Percentiles rank a stretch among this genome's conserved stretches.
These are phyloP conservation scores for Hippocampus kuda DNA, from an alignment of 2,797 vertebrate genomes.

Conservation along the genomic window DNA sequence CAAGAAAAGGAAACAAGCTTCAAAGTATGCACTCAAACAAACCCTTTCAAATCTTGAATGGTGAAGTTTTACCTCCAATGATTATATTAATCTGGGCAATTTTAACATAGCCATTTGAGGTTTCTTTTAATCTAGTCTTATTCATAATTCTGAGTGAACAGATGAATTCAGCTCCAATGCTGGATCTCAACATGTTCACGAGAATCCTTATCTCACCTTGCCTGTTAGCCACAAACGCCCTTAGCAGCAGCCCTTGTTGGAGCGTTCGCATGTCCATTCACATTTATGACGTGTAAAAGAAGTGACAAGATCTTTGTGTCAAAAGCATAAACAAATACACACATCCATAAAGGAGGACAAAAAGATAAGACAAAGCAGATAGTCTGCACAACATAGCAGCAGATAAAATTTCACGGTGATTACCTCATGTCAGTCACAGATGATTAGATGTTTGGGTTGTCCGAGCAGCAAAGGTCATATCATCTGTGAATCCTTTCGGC, in stretches of 20 bases:
- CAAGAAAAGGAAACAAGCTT: constrained; percentile 6
- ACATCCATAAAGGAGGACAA: constrained; percentile 20
- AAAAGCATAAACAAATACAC: constrained; percentile 30
- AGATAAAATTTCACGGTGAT: constrained; percentile 59
- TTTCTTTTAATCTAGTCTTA: constrained; percentile 47
- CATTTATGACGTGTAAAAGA: constrained; percentile 38
- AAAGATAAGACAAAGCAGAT: constrained; percentile 45
- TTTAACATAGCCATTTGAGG: constrained; percentile 28
- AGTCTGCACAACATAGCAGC: constrained; percentile 30
- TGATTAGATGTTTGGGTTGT: constrained; percentile 47
- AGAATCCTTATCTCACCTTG: constrained; percentile 45
- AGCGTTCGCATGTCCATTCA: constrained; percentile 44
- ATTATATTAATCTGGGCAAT: constrained; percentile 17
- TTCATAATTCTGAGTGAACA: constrained; percentile 47
- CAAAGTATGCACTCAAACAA: constrained; percentile 11
- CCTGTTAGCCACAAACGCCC: constrained; percentile 42
- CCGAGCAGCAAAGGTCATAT: constrained; percentile 41
- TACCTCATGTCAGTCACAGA: constrained; percentile 49
- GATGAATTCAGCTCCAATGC: constrained; percentile 40
- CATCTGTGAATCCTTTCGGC: constrained; percentile 6
- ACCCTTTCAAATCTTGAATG: constrained; percentile 8
- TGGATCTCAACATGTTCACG: constrained; percentile 35
- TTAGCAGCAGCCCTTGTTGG: constrained; percentile 27
- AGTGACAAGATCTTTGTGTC: constrained; percentile 49
- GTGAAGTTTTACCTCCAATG: constrained; percentile 24